These are phyloP conservation scores for Capitulum mitella DNA, from an alignment of 2,888 invertebrate species.

Conservation along the genomic window DNA sequence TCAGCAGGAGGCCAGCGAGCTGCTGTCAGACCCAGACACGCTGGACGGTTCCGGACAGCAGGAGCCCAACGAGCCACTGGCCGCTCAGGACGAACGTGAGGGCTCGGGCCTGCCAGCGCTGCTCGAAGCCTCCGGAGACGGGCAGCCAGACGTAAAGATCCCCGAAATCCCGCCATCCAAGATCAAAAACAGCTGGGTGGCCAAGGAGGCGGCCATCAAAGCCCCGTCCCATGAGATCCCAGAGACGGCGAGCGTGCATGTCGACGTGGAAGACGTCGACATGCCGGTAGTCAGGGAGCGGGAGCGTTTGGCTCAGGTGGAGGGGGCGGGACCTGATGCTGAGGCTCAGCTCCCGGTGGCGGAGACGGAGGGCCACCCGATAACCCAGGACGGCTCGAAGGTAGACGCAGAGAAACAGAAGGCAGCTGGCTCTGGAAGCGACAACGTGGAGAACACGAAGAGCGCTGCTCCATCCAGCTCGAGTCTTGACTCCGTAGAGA, in stretches of 20 bases:
- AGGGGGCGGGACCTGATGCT: no score
- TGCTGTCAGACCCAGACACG: no score
- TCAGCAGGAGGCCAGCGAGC: no score
- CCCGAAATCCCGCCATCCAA: not conserved
- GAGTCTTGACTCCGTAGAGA: no score
- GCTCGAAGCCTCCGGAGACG: not conserved
- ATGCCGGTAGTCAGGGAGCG: not conserved
- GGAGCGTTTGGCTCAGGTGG: not conserved
- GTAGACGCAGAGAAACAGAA: not conserved
- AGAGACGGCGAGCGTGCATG: not conserved
- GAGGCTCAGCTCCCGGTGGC: not conserved
- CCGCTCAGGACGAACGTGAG: not conserved
- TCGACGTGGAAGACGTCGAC: not conserved
- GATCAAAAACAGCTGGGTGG: not conserved
- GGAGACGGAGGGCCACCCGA: not conserved
- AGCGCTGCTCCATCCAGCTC: no score
- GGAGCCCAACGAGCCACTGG: not conserved
- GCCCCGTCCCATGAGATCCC: not conserved
- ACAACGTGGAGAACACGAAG: not conserved
- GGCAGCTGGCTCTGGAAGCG: not conserved
- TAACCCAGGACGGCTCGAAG: not conserved
- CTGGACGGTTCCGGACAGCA: no score
- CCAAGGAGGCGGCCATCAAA: not conserved
- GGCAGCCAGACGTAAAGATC: not conserved
- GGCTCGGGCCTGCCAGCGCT: not conserved